A percentile compares a stretch with the other conserved stretches of the same genome.
Conservation (phyloP, 2,113 vertebrate genomes). For the Neolamprologus fasciatus region DNA sequence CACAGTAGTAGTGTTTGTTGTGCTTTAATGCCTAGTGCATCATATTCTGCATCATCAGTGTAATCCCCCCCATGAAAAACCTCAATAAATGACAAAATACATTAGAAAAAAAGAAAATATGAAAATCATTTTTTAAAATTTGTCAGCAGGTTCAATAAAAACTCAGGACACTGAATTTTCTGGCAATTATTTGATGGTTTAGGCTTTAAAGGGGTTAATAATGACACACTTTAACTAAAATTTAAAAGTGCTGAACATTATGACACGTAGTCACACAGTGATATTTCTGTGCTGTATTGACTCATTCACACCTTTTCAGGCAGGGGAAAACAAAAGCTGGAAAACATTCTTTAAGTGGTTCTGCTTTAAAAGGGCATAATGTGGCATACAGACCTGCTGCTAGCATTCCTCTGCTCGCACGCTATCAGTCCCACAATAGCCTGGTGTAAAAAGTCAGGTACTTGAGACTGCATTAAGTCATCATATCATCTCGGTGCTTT, state of each 20-base stretch:
- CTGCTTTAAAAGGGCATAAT: not conserved
- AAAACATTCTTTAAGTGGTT: not conserved
- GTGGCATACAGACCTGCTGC: not conserved
- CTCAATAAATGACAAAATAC: not conserved
- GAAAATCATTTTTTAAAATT: not conserved
- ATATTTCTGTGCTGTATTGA: not conserved
- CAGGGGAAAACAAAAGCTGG: not conserved
- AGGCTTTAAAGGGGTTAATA: not conserved
- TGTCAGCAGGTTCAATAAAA: not conserved
- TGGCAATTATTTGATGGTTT: not conserved
- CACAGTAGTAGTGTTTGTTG: not conserved
- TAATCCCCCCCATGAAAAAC: not conserved
- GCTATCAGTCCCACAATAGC: not conserved
- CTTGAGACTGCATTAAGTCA: slow-evolving; percentile 37
- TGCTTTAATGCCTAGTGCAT: not conserved
- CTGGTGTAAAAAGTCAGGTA: not conserved
- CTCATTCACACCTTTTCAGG: not conserved
- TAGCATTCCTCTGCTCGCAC: not conserved
- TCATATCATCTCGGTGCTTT: slow-evolving; percentile 14
- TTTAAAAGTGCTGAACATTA: not conserved
- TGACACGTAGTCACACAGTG: not conserved
- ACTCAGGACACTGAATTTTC: not conserved
- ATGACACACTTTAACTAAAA: not conserved
- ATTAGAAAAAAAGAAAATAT: not conserved
- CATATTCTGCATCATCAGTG: not conserved